phyloP scores from a whole-genome alignment of 2,113 vertebrate species.

The Proterorhinus semilunaris region DNA sequence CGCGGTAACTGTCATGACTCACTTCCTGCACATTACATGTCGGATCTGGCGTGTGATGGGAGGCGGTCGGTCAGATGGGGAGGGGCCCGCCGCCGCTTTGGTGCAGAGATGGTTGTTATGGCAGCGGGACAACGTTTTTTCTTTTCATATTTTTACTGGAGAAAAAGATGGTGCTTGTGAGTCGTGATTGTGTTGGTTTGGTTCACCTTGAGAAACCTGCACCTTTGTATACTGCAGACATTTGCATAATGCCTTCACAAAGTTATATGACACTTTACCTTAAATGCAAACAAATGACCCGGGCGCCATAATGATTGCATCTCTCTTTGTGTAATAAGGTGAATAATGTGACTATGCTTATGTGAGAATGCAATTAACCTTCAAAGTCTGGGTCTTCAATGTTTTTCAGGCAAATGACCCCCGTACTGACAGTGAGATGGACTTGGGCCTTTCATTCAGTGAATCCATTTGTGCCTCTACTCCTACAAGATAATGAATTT shows the following conservation, averaged over 20 bases:
- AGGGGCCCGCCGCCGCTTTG: slow-evolving; percentile 16
- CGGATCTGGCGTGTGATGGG: slow-evolving; percentile 37
- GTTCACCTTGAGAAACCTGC: neutral
- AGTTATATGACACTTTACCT: neutral
- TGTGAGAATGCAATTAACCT: too few species aligned
- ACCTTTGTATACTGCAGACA: neutral
- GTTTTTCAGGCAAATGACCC: too few species aligned
- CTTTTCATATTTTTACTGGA: neutral
- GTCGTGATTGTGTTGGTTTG: neutral
- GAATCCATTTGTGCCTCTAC: too few species aligned
- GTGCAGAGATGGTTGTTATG: neutral
- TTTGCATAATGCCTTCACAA: neutral
- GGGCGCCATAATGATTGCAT: neutral
- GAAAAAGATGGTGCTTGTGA: neutral
- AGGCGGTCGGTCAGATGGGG: slow-evolving; percentile 39
- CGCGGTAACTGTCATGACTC: slow-evolving; percentile 48
- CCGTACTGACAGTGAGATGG: too few species aligned
- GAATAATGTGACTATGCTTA: too few species aligned
- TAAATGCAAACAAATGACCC: neutral
- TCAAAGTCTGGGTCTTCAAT: too few species aligned
- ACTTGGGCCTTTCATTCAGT: too few species aligned
- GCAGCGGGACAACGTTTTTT: neutral
- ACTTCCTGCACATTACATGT: slow-evolving; percentile 62
- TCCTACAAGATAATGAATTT: too few species aligned
- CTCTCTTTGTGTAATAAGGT: too few species aligned